Base-by-base conservation (phyloP, 2,888 invertebrate species). In the Athrips mouffetella region DNA sequence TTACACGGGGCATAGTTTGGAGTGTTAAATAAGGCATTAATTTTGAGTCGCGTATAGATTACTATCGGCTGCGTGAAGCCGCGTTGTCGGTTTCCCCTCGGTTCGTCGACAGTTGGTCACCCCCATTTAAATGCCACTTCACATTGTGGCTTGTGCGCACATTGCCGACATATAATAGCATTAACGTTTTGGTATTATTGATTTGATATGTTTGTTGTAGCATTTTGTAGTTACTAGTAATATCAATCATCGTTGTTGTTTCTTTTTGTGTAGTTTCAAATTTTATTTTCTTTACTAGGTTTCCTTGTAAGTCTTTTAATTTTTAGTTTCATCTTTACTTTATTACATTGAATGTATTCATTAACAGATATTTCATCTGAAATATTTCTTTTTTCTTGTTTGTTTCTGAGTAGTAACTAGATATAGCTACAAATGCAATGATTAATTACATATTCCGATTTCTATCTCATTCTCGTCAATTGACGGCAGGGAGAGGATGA, bases 51-150 rank as follows among this genome's bases (percentile, higher is more conserved):
- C 70, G 74, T 83, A 79, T 82, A 86, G 83, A 83, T 86, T 84
- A 80, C 80, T 84, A 87, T 86, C 84, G 76, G 71, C 73, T 76
- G 78, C 75, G 79, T 79, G 83, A 84, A 86, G 81, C 79, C 82
- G 70, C 76, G 70, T 73, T 78, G 73, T 71, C 75, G 71, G 76
- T 21, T 20, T 37, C 82, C 86, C 87, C 71, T 72, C 76, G 67
- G 77, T 79, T 76, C 71, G 73, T 73, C 83, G 88, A 84, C 88
- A 88, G 88, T 88, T 88, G 88, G 88, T 86, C 86, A 84, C 86
- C 87, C 86, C 84, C 75, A 80, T 85, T 79, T 80, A 78, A 84
- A 86, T 76, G 70, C 77, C 81, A 86, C 84, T 87, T 86, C 80
- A 84, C 77, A 82, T 83, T 85, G 83, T 84, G 85, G 85, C 84